Evolutionary conservation across 1,140 invertebrate genomes (phyloP).

Genomic region (Nilaparvata lugens): DNA sequence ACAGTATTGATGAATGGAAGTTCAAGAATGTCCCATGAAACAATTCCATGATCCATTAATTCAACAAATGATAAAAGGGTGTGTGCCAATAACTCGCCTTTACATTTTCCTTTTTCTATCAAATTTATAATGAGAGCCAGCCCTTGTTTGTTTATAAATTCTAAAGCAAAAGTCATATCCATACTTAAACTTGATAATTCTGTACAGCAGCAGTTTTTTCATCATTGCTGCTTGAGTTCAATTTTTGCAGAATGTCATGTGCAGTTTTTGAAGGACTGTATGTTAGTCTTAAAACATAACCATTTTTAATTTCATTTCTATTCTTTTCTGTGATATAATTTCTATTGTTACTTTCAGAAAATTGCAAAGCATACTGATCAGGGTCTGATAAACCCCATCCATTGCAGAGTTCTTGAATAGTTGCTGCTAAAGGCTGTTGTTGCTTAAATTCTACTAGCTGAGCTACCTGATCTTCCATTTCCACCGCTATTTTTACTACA

Average conservation of each 20-base stretch:
- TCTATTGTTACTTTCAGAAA: slow-evolving; percentile 73
- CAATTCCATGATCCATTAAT: slow-evolving; percentile 91
- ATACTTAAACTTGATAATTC: slow-evolving; percentile 62
- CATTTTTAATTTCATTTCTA: slow-evolving; percentile 87
- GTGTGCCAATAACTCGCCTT: slow-evolving; percentile 56
- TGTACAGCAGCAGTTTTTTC: slow-evolving; percentile 65
- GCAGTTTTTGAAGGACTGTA: slow-evolving; percentile 80
- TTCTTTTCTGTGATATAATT: slow-evolving; percentile 97
- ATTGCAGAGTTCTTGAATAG: slow-evolving; percentile 74
- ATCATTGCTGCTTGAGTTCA: slow-evolving; percentile 52
- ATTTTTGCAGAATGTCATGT: slow-evolving; percentile 64
- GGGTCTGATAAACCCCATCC: slow-evolving; percentile 72
- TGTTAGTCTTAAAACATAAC: slow-evolving; percentile 73
- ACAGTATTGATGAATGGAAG: slow-evolving; percentile 78
- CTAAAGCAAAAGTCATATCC: slow-evolving; percentile 83
- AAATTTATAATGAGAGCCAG: slow-evolving; percentile 70
- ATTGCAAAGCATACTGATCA: slow-evolving; percentile 79
- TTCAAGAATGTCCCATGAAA: slow-evolving; percentile 88
- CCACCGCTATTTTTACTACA: slow-evolving; percentile 86
- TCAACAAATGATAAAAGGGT: slow-evolving; percentile 80
- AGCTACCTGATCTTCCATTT: slow-evolving; percentile 66
- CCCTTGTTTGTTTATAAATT: slow-evolving; percentile 89
- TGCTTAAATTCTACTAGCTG: slow-evolving; percentile 86
- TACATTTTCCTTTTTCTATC: slow-evolving; percentile 56
- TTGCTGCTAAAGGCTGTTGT: slow-evolving; percentile 68